Percentiles rank a stretch among this genome's conserved stretches.
Conservation (phyloP, 2,888 invertebrate species). For the Conops quadrifasciatus region DNA sequence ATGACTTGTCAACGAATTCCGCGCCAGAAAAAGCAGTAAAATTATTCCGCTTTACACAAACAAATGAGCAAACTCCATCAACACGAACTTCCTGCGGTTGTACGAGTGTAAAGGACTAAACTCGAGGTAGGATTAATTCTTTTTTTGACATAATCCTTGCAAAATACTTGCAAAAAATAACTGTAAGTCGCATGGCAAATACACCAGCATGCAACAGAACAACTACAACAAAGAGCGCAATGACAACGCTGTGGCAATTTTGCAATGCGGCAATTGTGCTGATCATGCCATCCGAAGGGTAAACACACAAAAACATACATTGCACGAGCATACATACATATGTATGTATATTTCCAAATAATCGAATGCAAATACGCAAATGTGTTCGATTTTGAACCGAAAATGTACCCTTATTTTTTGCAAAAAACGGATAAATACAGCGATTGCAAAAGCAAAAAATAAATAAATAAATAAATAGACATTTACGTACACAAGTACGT, state of each 20-base stretch:
- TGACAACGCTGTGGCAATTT: background rate
- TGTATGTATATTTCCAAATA: background rate
- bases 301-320: conserved; percentile 1
- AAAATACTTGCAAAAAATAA: conserved; percentile 17
- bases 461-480: no score
- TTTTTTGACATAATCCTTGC: background rate
- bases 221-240: background rate
- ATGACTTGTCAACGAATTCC: no score
- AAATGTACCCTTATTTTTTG: conserved; percentile 20
- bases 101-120: conserved; percentile 12
- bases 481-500: no score
- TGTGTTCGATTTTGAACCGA: conserved; percentile 8
- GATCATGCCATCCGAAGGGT: conserved; percentile 26
- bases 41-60: background rate
- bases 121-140: conserved; percentile 19
- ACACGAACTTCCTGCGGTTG: no score
- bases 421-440: background rate
- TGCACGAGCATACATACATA: background rate
- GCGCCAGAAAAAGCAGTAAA: background rate
- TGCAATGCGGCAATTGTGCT: conserved; percentile 13
- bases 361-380: conserved; percentile 10
- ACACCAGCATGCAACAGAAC: background rate
- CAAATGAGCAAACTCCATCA: background rate
- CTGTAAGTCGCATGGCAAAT: conserved; percentile 3
- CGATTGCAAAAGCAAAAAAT: no score